Conservation (phyloP, 2,888 invertebrate genomes). For the Pyrochroa serraticornis region DNA sequence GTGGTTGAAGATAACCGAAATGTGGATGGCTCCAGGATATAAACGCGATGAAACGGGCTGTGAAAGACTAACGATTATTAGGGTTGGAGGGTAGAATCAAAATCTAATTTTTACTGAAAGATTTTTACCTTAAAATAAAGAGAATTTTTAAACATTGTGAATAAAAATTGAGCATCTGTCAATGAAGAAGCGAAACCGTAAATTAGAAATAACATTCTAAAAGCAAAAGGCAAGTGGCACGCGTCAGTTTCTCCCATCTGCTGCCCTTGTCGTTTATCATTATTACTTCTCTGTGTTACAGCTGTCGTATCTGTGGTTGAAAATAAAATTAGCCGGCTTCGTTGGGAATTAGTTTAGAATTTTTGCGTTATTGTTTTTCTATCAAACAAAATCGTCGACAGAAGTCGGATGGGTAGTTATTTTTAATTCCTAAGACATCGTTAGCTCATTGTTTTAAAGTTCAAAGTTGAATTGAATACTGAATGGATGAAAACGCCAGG, state of each 20-base stretch:
- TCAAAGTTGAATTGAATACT: no score
- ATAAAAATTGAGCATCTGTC: constrained; percentile 11
- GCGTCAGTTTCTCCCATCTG: constrained; percentile 19
- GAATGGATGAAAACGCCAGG: no score
- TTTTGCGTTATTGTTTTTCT: no score
- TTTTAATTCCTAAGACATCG: no score
- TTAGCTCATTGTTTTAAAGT: no score
- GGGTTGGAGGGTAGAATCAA: background rate
- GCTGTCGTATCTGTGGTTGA: constrained; percentile 16
- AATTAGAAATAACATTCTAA: constrained; percentile 28
- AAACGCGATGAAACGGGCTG: no score
- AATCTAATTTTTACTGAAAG: background rate
- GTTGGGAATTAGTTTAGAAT: background rate
- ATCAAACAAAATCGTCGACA: no score
- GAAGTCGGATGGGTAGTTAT: no score
- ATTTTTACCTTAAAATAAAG: background rate
- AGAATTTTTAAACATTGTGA: no score
- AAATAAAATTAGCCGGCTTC: constrained; percentile 13
- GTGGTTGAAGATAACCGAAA: constrained; percentile 12
- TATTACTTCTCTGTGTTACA: constrained; percentile 16
- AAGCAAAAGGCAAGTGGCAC: constrained; percentile 27
- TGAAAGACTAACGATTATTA: background rate
- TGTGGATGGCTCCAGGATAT: constrained; percentile 7
- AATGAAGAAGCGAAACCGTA: constrained; percentile 8
- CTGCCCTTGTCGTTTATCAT: constrained; percentile 16